Conservation (phyloP, 2,797 vertebrate genomes). For the Aselliscus stoliczkanus region DNA sequence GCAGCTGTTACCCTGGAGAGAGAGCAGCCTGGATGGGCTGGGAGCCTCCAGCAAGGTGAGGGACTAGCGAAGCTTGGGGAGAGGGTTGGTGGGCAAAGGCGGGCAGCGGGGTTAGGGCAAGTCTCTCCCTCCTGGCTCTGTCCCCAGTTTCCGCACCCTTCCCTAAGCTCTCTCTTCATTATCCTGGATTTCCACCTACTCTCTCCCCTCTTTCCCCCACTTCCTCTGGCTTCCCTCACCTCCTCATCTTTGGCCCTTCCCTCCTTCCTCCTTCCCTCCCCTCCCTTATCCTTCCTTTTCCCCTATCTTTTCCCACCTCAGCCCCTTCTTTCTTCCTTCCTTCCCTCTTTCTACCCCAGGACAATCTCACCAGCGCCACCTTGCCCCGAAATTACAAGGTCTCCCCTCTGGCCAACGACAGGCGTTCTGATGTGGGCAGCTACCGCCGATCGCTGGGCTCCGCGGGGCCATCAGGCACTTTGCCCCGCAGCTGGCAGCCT, state of each 20-base stretch:
- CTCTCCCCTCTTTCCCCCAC: not conserved
- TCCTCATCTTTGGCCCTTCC: not conserved
- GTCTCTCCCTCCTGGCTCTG: not conserved
- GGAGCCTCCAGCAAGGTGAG: conserved; percentile 77
- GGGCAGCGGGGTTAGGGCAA: not conserved
- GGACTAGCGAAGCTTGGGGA: not conserved
- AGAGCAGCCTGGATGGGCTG: conserved; percentile 89
- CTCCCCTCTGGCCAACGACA: conserved; percentile 68
- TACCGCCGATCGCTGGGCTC: conserved; percentile 76
- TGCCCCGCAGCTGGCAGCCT: conserved; percentile 80
- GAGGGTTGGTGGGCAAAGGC: not conserved
- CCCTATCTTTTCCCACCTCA: not conserved
- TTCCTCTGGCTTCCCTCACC: not conserved
- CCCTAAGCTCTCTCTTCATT: not conserved
- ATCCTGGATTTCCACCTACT: not conserved
- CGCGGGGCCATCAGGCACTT: conserved; percentile 71
- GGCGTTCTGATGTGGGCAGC: conserved; percentile 64
- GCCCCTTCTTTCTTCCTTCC: not conserved
- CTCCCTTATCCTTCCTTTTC: not conserved
- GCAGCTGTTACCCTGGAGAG: conserved; percentile 86
- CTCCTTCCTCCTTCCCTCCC: not conserved
- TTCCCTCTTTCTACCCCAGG: conserved; percentile 3
- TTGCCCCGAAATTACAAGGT: conserved; percentile 81
- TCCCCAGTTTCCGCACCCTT: too few species aligned
- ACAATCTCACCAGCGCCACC: conserved; percentile 74